Percentiles rank a stretch among this genome's conserved stretches.
Conservation (phyloP, 2,113 vertebrate genomes). For the Panthera tigris region DNA sequence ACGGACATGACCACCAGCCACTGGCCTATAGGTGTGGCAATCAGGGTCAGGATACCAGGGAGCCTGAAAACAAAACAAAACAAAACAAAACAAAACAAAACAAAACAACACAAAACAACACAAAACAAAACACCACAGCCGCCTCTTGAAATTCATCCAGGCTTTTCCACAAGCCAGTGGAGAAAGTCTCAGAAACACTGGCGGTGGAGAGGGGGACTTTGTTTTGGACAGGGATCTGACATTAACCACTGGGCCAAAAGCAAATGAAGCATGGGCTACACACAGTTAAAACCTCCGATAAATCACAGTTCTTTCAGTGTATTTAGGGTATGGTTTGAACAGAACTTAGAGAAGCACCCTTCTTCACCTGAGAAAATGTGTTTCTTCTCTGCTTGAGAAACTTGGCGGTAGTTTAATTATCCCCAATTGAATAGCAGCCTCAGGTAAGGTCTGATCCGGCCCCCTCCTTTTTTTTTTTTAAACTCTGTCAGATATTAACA, state of each 20-base stretch:
- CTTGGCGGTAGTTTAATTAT: constrained; percentile 15
- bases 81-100: no score
- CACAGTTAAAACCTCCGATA: background rate
- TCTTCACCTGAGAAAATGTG: background rate
- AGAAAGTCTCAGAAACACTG: background rate
- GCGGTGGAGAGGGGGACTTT: background rate
- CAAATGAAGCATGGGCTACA: background rate
- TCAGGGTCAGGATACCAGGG: background rate
- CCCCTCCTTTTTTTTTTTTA: background rate
- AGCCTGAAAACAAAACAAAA: background rate
- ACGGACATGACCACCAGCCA: no score
- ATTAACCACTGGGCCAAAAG: background rate
- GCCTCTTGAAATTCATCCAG: background rate
- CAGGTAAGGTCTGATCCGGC: background rate
- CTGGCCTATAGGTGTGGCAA: background rate
- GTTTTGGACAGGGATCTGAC: background rate
- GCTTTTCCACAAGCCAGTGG: background rate
- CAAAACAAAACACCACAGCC: background rate
- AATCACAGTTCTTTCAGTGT: background rate
- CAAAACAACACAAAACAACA: background rate
- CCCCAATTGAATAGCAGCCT: background rate
- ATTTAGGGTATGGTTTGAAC: background rate
- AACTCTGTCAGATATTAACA: background rate
- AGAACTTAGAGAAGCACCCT: background rate
- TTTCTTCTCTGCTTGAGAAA: background rate